Evolutionary conservation across 2,797 vertebrate species (phyloP).

Genomic region (Phylloscopus collybita): DNA sequence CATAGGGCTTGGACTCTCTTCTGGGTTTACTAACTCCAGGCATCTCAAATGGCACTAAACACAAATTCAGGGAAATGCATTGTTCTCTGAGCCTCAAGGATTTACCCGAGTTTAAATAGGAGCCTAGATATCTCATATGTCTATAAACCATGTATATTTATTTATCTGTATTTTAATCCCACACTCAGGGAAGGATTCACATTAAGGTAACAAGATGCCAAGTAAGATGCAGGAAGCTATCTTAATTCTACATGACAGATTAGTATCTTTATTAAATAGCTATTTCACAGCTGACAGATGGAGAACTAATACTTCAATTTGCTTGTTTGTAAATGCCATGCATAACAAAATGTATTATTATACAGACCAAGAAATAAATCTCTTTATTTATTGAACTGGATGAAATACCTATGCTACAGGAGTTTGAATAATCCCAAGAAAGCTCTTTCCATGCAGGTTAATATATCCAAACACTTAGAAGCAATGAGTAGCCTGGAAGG

Average conservation of each 20-base stretch:
- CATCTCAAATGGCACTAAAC: neutral
- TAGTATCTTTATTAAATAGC: slow-evolving; percentile 1
- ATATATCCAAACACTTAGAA: neutral
- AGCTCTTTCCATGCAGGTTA: neutral
- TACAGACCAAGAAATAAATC: neutral
- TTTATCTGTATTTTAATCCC: neutral
- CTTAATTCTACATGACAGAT: neutral
- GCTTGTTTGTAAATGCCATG: neutral
- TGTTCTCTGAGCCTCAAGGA: neutral
- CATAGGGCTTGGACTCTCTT: neutral
- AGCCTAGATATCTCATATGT: neutral
- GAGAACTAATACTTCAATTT: neutral
- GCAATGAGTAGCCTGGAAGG: neutral
- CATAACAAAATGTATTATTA: neutral
- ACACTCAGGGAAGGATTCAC: neutral
- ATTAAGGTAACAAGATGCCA: neutral
- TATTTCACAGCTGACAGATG: slow-evolving; percentile 26
- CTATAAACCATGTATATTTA: neutral
- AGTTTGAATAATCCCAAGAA: neutral
- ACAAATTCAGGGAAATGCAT: neutral
- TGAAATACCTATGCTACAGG: neutral
- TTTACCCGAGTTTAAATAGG: neutral
- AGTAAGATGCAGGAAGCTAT: neutral
- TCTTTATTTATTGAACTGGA: neutral
- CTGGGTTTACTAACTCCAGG: neutral